These are phyloP conservation scores for Saguinus imperator DNA, from an alignment of 2,113 vertebrate genomes.

Conservation along the genomic window DNA sequence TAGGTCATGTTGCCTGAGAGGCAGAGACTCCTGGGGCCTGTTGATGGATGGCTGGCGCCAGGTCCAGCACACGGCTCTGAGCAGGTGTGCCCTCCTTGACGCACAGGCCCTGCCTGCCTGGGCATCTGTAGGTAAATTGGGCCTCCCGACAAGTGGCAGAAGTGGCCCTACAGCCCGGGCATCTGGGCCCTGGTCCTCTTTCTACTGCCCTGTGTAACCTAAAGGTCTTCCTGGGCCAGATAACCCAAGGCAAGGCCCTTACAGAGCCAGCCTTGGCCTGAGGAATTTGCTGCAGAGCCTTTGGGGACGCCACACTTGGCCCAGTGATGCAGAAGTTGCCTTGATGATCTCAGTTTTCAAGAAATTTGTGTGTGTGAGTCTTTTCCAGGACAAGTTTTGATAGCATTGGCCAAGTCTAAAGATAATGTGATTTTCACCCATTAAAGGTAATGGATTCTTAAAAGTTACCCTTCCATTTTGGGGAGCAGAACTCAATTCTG, in stretches of 20 bases:
- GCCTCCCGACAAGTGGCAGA: neutral
- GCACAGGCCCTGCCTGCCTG: fast-evolving
- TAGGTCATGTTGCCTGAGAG: too few relatives aligned
- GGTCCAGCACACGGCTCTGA: too few relatives aligned
- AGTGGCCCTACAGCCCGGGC: fast-evolving
- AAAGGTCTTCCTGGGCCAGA: neutral
- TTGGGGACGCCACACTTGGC: neutral
- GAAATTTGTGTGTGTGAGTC: neutral
- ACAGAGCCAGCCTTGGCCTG: neutral
- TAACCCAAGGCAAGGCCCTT: neutral
- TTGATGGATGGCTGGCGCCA: too few relatives aligned
- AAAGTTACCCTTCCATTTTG: neutral
- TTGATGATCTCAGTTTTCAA: neutral
- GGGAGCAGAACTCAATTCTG: neutral
- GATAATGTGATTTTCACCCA: neutral
- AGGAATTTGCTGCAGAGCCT: fast-evolving
- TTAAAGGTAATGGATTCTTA: neutral
- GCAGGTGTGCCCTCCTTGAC: too few relatives aligned
- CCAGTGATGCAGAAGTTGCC: neutral
- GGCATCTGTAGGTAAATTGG: fast-evolving
- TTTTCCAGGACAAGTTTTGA: neutral
- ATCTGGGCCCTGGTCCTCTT: neutral
- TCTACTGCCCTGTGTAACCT: neutral
- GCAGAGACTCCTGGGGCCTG: neutral
- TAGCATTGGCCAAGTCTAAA: neutral